These are phyloP conservation scores for Eupristina koningsbergeri DNA, from an alignment of 1,140 invertebrate species.

Conservation along the genomic window DNA sequence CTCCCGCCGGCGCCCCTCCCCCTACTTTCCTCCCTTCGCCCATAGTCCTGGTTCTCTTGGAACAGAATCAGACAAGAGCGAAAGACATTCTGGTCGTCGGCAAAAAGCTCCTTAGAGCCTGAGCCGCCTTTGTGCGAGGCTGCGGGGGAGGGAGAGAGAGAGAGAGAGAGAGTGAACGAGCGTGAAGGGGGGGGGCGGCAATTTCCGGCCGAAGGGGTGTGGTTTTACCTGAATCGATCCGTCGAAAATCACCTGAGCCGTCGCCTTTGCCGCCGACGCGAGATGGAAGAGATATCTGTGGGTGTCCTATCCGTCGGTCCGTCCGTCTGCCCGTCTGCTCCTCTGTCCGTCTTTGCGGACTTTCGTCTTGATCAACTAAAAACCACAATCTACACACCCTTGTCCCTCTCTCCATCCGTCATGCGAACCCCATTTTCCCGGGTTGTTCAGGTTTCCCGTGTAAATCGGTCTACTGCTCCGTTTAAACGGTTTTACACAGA, in stretches of 20 bases:
- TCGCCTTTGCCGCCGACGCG: neutral
- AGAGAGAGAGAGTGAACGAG: no score
- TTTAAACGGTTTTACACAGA: slow-evolving; percentile 24
- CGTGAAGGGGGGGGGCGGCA: neutral
- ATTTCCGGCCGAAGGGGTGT: slow-evolving; percentile 57
- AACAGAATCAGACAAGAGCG: slow-evolving; percentile 12
- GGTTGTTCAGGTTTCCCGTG: slow-evolving; percentile 3
- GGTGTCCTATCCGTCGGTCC: neutral
- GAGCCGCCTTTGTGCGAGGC: slow-evolving; percentile 21
- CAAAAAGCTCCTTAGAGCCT: no score
- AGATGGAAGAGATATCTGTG: slow-evolving; percentile 10
- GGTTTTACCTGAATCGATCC: slow-evolving; percentile 65
- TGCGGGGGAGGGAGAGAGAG: neutral
- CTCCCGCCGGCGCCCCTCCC: neutral
- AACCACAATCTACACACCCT: neutral
- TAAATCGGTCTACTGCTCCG: slow-evolving; percentile 26
- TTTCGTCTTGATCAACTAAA: neutral
- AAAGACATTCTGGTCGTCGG: neutral
- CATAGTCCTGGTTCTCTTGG: neutral
- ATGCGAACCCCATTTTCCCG: no score
- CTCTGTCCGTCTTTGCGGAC: neutral
- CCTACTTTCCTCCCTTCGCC: neutral
- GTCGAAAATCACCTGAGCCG: slow-evolving; percentile 56
- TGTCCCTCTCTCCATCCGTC: neutral
- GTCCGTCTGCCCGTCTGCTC: no score